phyloP scores from a whole-genome alignment of 1,140 invertebrate genomes.

The Cylas formicarius region DNA sequence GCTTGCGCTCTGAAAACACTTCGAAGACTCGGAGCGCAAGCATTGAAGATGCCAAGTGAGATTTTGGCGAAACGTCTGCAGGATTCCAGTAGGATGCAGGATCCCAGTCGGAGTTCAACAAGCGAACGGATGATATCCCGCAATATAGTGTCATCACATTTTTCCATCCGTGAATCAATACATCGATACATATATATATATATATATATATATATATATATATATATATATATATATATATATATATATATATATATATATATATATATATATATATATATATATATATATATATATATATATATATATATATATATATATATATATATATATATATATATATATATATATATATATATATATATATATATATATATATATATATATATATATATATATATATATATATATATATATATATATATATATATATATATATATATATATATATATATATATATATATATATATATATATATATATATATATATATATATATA shows the following conservation, averaged over 20 bases:
- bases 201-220: not conserved
- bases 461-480: slow-evolving; percentile 10
- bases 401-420: slow-evolving; percentile 11
- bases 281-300: slow-evolving; percentile 6
- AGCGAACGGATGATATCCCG: too few relatives aligned
- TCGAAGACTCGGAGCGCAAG: too few relatives aligned
- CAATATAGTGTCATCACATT: too few relatives aligned
- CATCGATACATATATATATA: too few relatives aligned
- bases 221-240: slow-evolving; percentile 2
- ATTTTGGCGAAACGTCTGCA: too few relatives aligned
- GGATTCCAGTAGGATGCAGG: too few relatives aligned
- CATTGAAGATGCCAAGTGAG: too few relatives aligned
- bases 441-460: slow-evolving; percentile 9
- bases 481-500: not conserved
- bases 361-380: slow-evolving; percentile 5
- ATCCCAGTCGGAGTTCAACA: too few relatives aligned
- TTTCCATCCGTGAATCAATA: too few relatives aligned
- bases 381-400: slow-evolving; percentile 3
- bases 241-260: slow-evolving; percentile 7
- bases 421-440: slow-evolving; percentile 12
- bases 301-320: slow-evolving; percentile 2
- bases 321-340: slow-evolving; percentile 3
- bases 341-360: slow-evolving; percentile 2
- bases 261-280: slow-evolving; percentile 6
- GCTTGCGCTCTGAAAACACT: too few relatives aligned